Evolutionary conservation across 2,888 invertebrate genomes (phyloP), one percentile per base, ranked within the genome.

Genomic region (Galeruca laticollis): DNA sequence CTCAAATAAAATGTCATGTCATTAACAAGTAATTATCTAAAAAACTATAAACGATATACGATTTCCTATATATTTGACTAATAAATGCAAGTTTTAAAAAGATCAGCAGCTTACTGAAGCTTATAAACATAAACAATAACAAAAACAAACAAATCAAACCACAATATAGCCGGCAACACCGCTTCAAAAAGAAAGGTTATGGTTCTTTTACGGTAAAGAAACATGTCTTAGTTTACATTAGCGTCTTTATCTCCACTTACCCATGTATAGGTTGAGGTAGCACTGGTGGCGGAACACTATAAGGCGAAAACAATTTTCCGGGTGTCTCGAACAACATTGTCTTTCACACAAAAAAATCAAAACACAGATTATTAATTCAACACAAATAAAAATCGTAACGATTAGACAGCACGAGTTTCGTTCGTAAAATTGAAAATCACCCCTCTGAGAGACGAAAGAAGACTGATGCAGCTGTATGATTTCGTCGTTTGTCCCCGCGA

Each of bases 321-420:
- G 87, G 86, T 83, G 91, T 91, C 86, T 92, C 92, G 86, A 92
- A 92, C 86, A 92, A 87, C 92, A 92, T 92, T 66, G 65, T 79
- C 26, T 69, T 54, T 61, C 68, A 54, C 61, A 66, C 62, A 51
- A 72, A 68, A 61, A 40, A 67, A 59, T 59, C 13, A 56, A 69
- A 73, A 65, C 66, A 59, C 64, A 6, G 33, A 69, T 37, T 49
- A 15, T 60, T 37, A n/a, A 51, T 52, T 18, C 18, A 57, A 54
- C 43, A 37, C 43, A 40, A 18, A 54, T 15, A 47, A 31, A 57
- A 51, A 61, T 18, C 21, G 63, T 35, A 60, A 62, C 66, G 56
- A 26, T 8, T 57, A 20, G n/a, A 63, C 61, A 71, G 57, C 54
- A 68, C 60, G 63, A 62, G 61, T 67, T 65, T 56, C 49, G 60